These are phyloP conservation scores for Caligus rogercresseyi DNA, from an alignment of 1,140 invertebrate genomes.

Conservation along the genomic window DNA sequence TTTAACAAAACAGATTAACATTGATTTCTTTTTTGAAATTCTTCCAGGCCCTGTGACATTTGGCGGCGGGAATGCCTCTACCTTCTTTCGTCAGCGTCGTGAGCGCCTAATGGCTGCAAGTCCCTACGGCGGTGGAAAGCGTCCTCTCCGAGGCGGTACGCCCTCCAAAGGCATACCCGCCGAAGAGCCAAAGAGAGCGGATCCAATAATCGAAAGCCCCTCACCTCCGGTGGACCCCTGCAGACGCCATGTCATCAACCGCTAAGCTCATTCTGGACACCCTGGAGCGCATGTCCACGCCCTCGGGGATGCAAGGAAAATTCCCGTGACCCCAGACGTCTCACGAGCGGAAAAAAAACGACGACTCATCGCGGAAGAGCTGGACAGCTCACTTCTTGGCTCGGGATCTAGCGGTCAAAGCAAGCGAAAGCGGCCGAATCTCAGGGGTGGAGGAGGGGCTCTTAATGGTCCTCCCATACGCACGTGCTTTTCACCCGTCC, in stretches of 20 bases:
- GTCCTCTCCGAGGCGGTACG: too few relatives aligned
- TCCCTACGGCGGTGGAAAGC: neutral
- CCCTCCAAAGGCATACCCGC: too few relatives aligned
- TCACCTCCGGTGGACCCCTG: neutral
- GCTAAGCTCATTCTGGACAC: constrained; percentile 8
- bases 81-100: neutral
- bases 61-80: neutral
- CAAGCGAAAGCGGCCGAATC: neutral
- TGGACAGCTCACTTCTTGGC: neutral
- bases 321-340: neutral
- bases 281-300: neutral
- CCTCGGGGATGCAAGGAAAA: neutral
- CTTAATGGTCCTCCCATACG: neutral
- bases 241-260: neutral
- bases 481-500: neutral
- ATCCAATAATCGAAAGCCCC: too few relatives aligned
- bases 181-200: too few relatives aligned
- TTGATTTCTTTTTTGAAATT: neutral
- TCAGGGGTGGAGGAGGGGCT: neutral
- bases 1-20: too few relatives aligned
- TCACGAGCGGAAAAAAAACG: neutral
- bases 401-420: too few relatives aligned
- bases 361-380: neutral
- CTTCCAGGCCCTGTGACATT: neutral
- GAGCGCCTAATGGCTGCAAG: neutral